Evolutionary conservation across 2,113 vertebrate genomes (phyloP).

Genomic region (Phaethornis superciliosus): DNA sequence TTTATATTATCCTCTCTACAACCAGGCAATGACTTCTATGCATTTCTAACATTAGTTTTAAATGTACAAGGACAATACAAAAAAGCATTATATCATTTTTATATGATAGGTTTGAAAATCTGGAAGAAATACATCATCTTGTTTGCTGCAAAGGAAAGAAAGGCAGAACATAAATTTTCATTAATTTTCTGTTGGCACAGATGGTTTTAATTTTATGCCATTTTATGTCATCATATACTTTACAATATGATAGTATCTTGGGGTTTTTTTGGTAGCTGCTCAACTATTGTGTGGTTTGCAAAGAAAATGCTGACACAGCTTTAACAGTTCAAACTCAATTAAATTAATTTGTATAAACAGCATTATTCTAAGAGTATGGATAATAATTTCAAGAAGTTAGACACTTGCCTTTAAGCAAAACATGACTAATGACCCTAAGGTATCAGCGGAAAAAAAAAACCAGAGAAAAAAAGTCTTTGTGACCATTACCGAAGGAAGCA

Average conservation of each 20-base stretch:
- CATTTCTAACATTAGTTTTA: conserved; percentile 18
- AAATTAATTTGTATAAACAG: neutral
- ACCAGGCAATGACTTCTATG: neutral
- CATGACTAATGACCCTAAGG: neutral
- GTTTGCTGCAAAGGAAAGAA: neutral
- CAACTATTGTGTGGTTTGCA: neutral
- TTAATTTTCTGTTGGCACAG: neutral
- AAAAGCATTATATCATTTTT: neutral
- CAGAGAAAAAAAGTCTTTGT: neutral
- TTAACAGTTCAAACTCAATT: neutral
- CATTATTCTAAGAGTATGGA: neutral
- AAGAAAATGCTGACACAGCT: conserved; percentile 1
- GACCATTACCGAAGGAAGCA: neutral
- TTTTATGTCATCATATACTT: neutral
- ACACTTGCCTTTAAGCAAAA: neutral
- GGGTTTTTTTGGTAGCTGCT: neutral
- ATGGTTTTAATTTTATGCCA: neutral
- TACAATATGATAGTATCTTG: neutral
- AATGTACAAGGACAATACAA: neutral
- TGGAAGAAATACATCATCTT: neutral
- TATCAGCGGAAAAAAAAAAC: neutral
- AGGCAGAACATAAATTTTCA: neutral
- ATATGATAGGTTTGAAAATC: neutral
- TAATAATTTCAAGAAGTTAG: neutral
- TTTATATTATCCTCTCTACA: conserved; percentile 13